Percentiles rank a stretch among this genome's conserved stretches.
These are phyloP conservation scores for Isurus oxyrinchus DNA, from an alignment of 2,113 vertebrate genomes.

Conservation along the genomic window DNA sequence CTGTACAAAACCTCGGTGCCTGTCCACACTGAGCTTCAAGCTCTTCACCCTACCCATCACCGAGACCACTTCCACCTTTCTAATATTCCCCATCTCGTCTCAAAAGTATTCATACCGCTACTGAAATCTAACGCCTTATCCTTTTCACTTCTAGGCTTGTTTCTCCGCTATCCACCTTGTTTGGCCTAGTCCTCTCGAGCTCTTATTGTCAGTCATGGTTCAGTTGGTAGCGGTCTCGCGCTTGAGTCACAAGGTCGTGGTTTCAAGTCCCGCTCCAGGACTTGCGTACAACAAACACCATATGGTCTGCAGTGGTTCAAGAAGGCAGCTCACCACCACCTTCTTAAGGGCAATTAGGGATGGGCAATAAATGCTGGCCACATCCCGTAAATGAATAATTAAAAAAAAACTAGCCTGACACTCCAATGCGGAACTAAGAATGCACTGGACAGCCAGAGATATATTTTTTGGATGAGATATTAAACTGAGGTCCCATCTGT, in stretches of 20 bases:
- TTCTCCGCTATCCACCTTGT: neutral
- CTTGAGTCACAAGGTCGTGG: neutral
- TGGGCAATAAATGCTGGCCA: too few relatives aligned
- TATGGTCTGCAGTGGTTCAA: too few relatives aligned
- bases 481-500: neutral
- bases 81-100: neutral
- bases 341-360: too few relatives aligned
- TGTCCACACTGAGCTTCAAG: neutral
- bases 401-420: neutral
- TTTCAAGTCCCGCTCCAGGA: neutral
- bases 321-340: too few relatives aligned
- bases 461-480: neutral
- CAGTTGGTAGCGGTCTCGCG: neutral
- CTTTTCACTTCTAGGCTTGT: neutral
- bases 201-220: neutral
- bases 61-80: neutral
- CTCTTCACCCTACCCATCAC: neutral
- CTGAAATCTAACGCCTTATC: neutral
- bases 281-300: too few relatives aligned
- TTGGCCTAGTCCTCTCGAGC: neutral
- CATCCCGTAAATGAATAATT: too few relatives aligned
- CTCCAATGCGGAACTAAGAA: neutral
- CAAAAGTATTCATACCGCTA: neutral
- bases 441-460: neutral
- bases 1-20: neutral